phyloP scores from a whole-genome alignment of 2,113 vertebrate genomes.

The Corythornis madagascariensis region DNA sequence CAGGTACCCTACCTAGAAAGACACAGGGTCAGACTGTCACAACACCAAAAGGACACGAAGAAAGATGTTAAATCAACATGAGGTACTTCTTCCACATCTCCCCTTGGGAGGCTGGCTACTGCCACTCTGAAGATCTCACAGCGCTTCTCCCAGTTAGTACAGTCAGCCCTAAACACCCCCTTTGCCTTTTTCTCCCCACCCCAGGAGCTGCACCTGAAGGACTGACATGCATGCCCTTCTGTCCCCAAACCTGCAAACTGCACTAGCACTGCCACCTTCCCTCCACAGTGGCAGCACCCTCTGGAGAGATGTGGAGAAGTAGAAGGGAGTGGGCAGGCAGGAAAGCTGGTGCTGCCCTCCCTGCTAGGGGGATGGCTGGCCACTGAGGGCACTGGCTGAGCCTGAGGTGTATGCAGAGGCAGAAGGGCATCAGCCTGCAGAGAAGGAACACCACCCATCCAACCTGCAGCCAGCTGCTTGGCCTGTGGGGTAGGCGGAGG shows the following conservation, averaged over 20 bases:
- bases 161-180: neutral
- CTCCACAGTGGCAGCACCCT: neutral
- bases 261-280: neutral
- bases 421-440: neutral
- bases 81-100: neutral
- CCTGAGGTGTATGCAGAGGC: neutral
- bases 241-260: neutral
- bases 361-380: neutral
- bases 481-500: neutral
- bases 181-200: neutral
- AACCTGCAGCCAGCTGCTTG: neutral
- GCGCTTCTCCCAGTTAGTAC: neutral
- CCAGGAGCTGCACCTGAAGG: neutral
- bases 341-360: neutral
- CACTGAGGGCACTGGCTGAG: neutral
- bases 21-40: slow-evolving; percentile 55
- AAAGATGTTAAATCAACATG: neutral
- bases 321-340: neutral
- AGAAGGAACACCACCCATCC: neutral
- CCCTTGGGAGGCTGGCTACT: neutral
- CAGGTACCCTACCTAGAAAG: slow-evolving; percentile 69
- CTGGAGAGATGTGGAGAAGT: neutral
- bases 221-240: neutral
- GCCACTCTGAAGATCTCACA: neutral
- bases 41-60: neutral